Conservation (phyloP, 2,113 vertebrate genomes). For the human region DNA sequence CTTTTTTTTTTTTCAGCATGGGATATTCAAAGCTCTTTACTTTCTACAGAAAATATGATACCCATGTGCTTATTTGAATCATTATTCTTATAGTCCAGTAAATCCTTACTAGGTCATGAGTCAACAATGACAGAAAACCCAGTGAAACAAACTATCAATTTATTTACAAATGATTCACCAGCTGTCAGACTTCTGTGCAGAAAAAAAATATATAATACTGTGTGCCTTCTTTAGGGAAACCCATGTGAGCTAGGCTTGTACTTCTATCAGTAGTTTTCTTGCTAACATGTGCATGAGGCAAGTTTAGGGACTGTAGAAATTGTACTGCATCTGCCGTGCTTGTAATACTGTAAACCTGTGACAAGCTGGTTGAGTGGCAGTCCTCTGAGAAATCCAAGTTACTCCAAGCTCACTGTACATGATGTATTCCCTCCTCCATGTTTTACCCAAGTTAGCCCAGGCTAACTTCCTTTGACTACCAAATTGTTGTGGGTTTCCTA, state of each 20-base stretch:
- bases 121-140: background rate
- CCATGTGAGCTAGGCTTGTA: background rate
- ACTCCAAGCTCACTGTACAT: background rate
- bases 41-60: background rate
- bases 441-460: background rate
- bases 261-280: background rate
- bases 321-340: background rate
- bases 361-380: background rate
- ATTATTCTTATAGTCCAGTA: background rate
- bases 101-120: background rate
- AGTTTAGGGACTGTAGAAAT: background rate
- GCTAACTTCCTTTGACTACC: background rate
- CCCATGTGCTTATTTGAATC: background rate
- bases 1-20: background rate
- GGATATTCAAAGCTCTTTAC: background rate
- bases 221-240: background rate
- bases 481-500: background rate
- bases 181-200: background rate
- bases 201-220: background rate
- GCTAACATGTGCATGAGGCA: background rate
- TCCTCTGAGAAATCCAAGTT: background rate
- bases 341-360: background rate
- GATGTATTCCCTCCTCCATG: background rate
- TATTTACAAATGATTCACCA: background rate
- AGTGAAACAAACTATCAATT: background rate